Evolutionary conservation across 2,113 vertebrate species (phyloP).

Genomic region (Panurus biarmicus): DNA sequence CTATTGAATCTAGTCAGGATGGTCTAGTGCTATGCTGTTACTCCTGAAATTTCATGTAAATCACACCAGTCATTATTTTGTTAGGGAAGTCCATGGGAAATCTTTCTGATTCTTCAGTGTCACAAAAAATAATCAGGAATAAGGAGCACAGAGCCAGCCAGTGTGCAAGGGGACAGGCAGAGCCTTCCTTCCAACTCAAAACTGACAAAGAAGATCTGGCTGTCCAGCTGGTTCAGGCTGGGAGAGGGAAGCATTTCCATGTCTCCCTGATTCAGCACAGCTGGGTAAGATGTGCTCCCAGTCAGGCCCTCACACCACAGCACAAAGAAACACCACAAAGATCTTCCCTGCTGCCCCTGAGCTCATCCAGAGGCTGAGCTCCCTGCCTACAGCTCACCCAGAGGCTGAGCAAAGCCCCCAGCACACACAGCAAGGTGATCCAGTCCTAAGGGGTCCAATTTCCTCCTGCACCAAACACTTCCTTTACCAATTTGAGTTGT

Average conservation of each 20-base stretch:
- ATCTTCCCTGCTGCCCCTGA: background rate
- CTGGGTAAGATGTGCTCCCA: background rate
- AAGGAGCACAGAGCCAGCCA: background rate
- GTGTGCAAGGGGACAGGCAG: background rate
- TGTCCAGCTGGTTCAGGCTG: background rate
- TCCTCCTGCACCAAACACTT: background rate
- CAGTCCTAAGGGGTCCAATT: background rate
- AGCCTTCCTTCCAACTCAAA: background rate
- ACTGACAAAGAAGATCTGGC: background rate
- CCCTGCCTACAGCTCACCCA: background rate
- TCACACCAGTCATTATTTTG: background rate
- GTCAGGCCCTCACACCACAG: background rate
- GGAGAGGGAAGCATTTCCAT: background rate
- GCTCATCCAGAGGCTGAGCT: background rate
- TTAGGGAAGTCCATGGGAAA: background rate
- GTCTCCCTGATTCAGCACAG: background rate
- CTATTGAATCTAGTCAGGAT: background rate
- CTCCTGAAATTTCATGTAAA: background rate
- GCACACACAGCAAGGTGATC: fast-evolving
- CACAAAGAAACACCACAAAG: background rate
- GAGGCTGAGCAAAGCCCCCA: background rate
- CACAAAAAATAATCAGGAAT: background rate
- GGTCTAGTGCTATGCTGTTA: background rate
- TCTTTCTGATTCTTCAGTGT: background rate
- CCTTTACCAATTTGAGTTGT: background rate